phyloP scores from a whole-genome alignment of 2,797 vertebrate species.

The Zalophus californianus region DNA sequence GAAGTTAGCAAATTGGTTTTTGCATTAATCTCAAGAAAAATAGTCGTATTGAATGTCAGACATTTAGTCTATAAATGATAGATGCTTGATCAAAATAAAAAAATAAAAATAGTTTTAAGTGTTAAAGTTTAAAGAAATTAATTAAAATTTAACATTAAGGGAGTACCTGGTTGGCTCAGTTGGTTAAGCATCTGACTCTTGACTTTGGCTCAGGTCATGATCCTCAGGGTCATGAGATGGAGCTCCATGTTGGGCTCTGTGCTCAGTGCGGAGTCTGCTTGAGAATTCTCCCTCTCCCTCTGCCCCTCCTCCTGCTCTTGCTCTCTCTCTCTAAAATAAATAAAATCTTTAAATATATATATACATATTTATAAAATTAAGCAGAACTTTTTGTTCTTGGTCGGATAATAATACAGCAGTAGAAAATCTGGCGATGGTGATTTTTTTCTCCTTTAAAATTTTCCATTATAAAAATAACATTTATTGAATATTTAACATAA shows the following conservation, averaged over 20 bases:
- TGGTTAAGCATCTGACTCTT: neutral
- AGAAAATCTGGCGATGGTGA: neutral
- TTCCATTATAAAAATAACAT: slow-evolving; percentile 4
- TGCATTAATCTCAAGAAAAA: neutral
- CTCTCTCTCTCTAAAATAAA: neutral
- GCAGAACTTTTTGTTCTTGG: slow-evolving; percentile 10
- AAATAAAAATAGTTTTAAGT: slow-evolving; percentile 41
- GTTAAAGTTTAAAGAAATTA: slow-evolving; percentile 31
- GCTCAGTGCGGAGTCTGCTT: neutral
- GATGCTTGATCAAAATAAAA: slow-evolving; percentile 47
- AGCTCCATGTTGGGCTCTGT: neutral
- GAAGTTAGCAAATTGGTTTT: neutral
- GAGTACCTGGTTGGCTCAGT: neutral
- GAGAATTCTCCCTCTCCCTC: neutral
- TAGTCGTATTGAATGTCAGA: neutral
- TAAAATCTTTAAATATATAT: neutral
- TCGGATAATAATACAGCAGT: neutral
- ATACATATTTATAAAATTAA: neutral
- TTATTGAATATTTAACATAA: neutral
- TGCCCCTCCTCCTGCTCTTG: neutral
- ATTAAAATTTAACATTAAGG: neutral
- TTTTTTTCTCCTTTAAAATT: neutral
- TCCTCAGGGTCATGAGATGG: neutral
- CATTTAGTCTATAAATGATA: neutral
- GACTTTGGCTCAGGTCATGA: too few species aligned